Evolutionary conservation across 2,797 vertebrate genomes (phyloP), one percentile per base, ranked within the genome.

Genomic region (Halcyon badia): DNA sequence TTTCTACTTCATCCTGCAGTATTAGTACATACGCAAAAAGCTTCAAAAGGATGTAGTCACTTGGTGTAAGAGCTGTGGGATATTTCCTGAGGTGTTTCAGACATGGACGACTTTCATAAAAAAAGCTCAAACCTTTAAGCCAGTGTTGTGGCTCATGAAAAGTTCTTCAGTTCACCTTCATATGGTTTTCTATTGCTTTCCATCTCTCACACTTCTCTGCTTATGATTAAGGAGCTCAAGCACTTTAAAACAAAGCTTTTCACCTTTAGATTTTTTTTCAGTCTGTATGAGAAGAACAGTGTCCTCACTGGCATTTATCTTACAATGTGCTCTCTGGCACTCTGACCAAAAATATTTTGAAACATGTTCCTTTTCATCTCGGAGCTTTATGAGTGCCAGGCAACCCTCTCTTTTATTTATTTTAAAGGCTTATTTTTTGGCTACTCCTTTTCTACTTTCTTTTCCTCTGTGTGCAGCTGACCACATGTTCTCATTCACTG

Each of bases 91-190:
- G 39, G 78, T 78, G 49, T 12, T 54, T 28, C 46, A 54, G 39
- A 14, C 28, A 41, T 21, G 5, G 24, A 41, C 6, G 2, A 22
- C 30, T 84, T 39, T 33, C 56, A 30, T 25, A 62, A 26, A 66
- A 60, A 48, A 70, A 24, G 8, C 65, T 41, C 30, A 20, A 46
- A 35, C 9, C 44, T 75, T 64, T 58, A 28, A 44, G 35, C 42
- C 14, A 2, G 17, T 14, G 28, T 41, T 48, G 44, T 25, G 28
- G 24, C 39, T 30, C 35, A 68, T 6, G 15, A 31, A 68, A 70
- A 39, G 73, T 80, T 96, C 85, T 91, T 96, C 70, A 73, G 18
- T 66, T 96, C 90, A 91, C 94, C 90, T 93, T 92, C 60, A 19
- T 4, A 6, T 14, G 41, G 62, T 49, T 88, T 83, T 54, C 73